phyloP scores from a whole-genome alignment of 2,797 vertebrate genomes.

The Microcaecilia unicolor region DNA sequence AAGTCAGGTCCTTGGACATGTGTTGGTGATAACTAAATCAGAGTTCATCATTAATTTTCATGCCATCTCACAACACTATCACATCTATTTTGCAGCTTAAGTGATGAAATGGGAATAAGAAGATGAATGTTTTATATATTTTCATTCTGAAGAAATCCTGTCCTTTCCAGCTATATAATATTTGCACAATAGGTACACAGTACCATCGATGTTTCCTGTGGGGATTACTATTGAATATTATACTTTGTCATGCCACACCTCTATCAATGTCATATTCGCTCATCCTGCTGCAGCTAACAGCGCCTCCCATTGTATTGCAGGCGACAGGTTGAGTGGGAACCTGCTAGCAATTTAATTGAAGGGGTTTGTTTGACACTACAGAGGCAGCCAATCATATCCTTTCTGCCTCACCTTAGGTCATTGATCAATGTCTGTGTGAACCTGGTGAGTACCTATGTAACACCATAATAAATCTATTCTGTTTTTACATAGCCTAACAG shows the following conservation, averaged over 20 bases:
- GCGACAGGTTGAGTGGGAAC: constrained; percentile 99
- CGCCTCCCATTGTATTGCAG: constrained; percentile 71
- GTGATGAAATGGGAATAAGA: too few relatives aligned
- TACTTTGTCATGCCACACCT: too few relatives aligned
- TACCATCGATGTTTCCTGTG: too few relatives aligned
- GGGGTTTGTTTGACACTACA: constrained; percentile 98
- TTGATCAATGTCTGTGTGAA: constrained; percentile 98
- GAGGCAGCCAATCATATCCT: constrained; percentile 98
- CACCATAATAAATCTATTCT: constrained; percentile 1
- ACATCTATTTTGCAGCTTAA: too few relatives aligned
- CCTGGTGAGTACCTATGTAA: constrained; percentile 72
- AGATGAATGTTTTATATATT: too few relatives aligned
- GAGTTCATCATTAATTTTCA: constrained; percentile 5
- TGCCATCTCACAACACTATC: constrained; percentile 4
- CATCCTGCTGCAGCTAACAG: constrained; percentile 40
- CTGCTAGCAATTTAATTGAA: constrained; percentile 97
- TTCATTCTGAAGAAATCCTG: too few relatives aligned
- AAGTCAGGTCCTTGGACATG: too few relatives aligned
- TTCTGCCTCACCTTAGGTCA: constrained; percentile 95
- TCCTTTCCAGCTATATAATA: too few relatives aligned
- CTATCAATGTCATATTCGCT: constrained; percentile 19
- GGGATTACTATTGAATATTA: too few relatives aligned
- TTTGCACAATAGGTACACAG: too few relatives aligned
- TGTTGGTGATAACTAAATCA: too few relatives aligned
- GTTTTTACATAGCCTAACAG: too few relatives aligned